Evolutionary conservation across 2,888 invertebrate genomes (phyloP).

Genomic region (Danaus chrysippus): DNA sequence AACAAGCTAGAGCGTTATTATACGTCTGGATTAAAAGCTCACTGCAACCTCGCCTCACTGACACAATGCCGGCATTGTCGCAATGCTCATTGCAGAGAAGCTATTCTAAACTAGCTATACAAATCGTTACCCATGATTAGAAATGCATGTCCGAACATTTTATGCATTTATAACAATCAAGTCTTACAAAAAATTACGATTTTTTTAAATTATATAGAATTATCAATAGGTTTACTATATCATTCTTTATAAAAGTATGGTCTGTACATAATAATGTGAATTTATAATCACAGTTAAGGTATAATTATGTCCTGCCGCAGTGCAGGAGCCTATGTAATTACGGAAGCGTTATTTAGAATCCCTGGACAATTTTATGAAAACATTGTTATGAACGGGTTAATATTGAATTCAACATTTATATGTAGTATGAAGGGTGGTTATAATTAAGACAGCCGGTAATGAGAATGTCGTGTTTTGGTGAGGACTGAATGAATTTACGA

Average conservation of each 20-base stretch:
- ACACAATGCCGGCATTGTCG: conserved; percentile 43
- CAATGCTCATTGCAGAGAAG: background rate
- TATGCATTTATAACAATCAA: background rate
- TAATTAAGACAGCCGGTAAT: conserved; percentile 46
- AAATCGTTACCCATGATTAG: background rate
- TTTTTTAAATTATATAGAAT: too few species aligned
- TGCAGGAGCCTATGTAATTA: too few species aligned
- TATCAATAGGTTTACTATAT: too few species aligned
- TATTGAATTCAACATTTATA: conserved; percentile 9
- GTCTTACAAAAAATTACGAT: too few species aligned
- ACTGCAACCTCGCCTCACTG: conserved; percentile 19
- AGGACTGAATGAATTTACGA: conserved; percentile 36
- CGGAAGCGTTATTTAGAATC: too few species aligned
- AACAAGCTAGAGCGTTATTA: conserved; percentile 28
- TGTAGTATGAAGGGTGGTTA: conserved; percentile 7
- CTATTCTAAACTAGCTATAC: conserved; percentile 9
- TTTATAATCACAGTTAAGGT: too few species aligned
- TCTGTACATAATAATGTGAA: too few species aligned
- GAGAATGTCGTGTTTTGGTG: conserved; percentile 39
- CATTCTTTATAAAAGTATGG: too few species aligned
- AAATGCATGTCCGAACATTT: background rate
- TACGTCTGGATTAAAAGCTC: conserved; percentile 36
- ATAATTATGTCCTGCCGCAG: too few species aligned
- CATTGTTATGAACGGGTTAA: too few species aligned
- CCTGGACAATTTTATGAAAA: too few species aligned